Base-by-base conservation (phyloP, 1,140 invertebrate genomes). In the Melipona quadrifasciata region DNA sequence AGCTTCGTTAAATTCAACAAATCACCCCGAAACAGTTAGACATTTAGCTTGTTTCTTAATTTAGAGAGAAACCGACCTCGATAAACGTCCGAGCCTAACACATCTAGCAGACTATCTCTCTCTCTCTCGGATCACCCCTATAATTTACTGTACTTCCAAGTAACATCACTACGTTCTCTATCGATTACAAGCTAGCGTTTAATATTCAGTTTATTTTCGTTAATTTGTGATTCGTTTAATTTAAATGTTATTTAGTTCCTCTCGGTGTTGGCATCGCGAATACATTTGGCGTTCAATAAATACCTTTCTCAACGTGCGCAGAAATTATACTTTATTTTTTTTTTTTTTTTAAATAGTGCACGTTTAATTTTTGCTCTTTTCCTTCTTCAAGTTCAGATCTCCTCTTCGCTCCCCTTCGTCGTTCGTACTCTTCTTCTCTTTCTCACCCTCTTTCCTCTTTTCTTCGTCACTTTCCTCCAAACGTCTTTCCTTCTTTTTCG, bases 281-380 rank as follows among this genome's bases (percentile, higher is more conserved):
- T 93, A 91, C 93, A 94, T 64, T 89, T 91, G 24, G 92, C 92
- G 27, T 94, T 94, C 90, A 92, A 47, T 47, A 47, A 64, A 93
- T 93, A 93, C 24, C 21, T 21, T 90, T 94, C 94, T 94, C 94
- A 93, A 93, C 94, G 94, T 94, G 90, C 93, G 93, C 94, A 47
- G 57, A 93, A 89, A 92, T 93, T 93, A 93, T 93, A 89, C 93
- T 95, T 47, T 10, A 0, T 77, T 93, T 72, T 80, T 57, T 6
- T 82, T 72, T 55, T 64, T n/a, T 47, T 17, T 82, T 75, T 76
- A 61, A 95, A 87, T 90, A 88, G 91, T 94, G 94, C 90, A 93
- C 88, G 73, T 78, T 78, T 86, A 92, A 92, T 94, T 92, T 87
- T 91, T 91, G 85, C 71, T 84, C 81, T 76, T 84, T 83, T 24